A percentile compares a stretch with the other conserved stretches of the same genome.
These are phyloP conservation scores for Fistularia commersonii DNA, from an alignment of 2,797 vertebrate species.

Conservation along the genomic window DNA sequence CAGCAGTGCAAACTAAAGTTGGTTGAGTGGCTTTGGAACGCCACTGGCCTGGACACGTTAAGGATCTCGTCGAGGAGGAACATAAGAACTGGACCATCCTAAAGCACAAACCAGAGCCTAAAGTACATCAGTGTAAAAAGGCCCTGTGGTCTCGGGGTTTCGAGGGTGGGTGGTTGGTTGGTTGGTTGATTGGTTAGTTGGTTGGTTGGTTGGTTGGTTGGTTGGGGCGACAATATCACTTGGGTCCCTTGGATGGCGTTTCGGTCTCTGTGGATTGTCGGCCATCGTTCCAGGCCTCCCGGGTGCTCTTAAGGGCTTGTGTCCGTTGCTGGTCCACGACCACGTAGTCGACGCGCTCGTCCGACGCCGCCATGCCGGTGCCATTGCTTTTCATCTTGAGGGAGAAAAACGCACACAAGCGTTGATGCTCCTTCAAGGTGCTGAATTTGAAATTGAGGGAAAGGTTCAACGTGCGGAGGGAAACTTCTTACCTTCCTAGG, in stretches of 20 bases:
- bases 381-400: constrained; percentile 91
- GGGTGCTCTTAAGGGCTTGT: constrained; percentile 91
- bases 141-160: constrained; percentile 18
- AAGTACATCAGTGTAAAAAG: constrained; percentile 14
- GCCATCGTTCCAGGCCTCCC: constrained; percentile 95
- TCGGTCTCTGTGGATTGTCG: constrained; percentile 95
- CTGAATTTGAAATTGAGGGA: too few relatives aligned
- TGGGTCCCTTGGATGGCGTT: constrained; percentile 84
- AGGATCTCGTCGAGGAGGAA: constrained; percentile 40
- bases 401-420: background rate
- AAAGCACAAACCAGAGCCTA: constrained; percentile 34
- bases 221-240: constrained; percentile 73
- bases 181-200: background rate
- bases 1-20: constrained; percentile 72
- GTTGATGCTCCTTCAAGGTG: background rate
- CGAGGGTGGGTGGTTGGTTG: constrained; percentile 2
- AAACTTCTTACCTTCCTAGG: constrained; percentile 85
- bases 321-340: constrained; percentile 97
- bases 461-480: background rate
- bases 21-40: constrained; percentile 46
- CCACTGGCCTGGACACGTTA: constrained; percentile 37
- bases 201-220: constrained; percentile 1
- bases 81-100: constrained; percentile 20
- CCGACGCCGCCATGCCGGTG: constrained; percentile 84
- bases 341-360: constrained; percentile 96